These are phyloP conservation scores for Zygothrica quintamaculata DNA, from an alignment of 2,888 invertebrate species.

Conservation along the genomic window DNA sequence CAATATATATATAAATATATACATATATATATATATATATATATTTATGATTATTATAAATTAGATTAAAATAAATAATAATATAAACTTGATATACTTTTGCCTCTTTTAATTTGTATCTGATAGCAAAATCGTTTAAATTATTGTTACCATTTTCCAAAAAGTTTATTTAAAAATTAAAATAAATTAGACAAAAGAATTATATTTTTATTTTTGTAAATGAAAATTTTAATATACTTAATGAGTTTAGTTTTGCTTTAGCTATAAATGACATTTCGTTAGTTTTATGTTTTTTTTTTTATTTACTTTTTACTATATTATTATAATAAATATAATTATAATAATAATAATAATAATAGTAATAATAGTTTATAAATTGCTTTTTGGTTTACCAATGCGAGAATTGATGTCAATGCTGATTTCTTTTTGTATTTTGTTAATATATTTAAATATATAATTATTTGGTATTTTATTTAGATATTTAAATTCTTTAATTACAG, in stretches of 20 bases:
- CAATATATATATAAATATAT: slow-evolving; percentile 36
- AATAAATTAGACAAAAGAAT: too few relatives aligned
- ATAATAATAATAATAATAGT: too few relatives aligned
- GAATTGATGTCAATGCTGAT: slow-evolving; percentile 31
- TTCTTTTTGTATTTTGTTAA: slow-evolving; percentile 1
- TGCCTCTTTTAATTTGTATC: too few relatives aligned
- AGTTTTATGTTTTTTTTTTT: slow-evolving; percentile 10
- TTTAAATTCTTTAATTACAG: slow-evolving; percentile 61
- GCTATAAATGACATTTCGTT: slow-evolving; percentile 14
- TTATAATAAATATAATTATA: too few relatives aligned
- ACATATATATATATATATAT: too few relatives aligned
- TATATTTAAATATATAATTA: not conserved
- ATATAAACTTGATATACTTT: too few relatives aligned
- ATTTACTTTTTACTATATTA: slow-evolving; percentile 10
- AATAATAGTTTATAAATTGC: slow-evolving; percentile 38
- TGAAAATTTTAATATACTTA: slow-evolving; percentile 19
- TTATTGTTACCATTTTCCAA: too few relatives aligned
- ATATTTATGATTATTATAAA: too few relatives aligned
- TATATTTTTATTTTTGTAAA: too few relatives aligned
- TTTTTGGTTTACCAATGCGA: slow-evolving; percentile 55
- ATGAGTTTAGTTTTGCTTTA: slow-evolving; percentile 1
- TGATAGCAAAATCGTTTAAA: too few relatives aligned
- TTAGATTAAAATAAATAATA: too few relatives aligned
- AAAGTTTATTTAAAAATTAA: too few relatives aligned
- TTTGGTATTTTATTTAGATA: slow-evolving; percentile 5